Percentiles rank a stretch among this genome's conserved stretches.
These are phyloP conservation scores for Sphenodon punctatus DNA, from an alignment of 2,797 vertebrate species.

Conservation along the genomic window DNA sequence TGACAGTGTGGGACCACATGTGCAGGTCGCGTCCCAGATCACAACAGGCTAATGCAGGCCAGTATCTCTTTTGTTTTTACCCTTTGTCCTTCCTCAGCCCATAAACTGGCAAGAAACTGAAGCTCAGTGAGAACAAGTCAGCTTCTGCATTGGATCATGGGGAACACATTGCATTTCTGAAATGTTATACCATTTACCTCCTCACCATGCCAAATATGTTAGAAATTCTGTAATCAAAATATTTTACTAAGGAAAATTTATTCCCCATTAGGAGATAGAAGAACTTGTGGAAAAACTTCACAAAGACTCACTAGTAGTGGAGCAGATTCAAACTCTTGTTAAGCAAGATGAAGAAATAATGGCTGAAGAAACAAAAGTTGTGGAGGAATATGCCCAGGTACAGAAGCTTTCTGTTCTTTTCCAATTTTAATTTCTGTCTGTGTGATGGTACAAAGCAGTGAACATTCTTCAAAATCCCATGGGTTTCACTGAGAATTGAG, in stretches of 20 bases:
- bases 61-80: background rate
- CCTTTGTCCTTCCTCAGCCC: background rate
- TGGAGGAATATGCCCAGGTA: conserved; percentile 68
- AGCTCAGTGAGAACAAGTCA: background rate
- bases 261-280: conserved; percentile 61
- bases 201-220: background rate
- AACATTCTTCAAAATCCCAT: background rate
- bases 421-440: background rate
- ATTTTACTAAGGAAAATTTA: background rate
- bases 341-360: conserved; percentile 68
- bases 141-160: background rate
- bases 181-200: background rate
- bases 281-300: conserved; percentile 51
- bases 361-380: conserved; percentile 51
- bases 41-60: too few species aligned
- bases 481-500: background rate
- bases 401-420: background rate
- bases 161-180: background rate
- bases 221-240: background rate
- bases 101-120: background rate
- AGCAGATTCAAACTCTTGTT: conserved; percentile 62
- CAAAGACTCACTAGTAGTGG: conserved; percentile 59
- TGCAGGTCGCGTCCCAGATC: too few species aligned
- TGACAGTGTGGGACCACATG: too few species aligned
- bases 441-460: accelerated